Conservation (phyloP, 2,888 invertebrate species). For the Molorchus minor region DNA sequence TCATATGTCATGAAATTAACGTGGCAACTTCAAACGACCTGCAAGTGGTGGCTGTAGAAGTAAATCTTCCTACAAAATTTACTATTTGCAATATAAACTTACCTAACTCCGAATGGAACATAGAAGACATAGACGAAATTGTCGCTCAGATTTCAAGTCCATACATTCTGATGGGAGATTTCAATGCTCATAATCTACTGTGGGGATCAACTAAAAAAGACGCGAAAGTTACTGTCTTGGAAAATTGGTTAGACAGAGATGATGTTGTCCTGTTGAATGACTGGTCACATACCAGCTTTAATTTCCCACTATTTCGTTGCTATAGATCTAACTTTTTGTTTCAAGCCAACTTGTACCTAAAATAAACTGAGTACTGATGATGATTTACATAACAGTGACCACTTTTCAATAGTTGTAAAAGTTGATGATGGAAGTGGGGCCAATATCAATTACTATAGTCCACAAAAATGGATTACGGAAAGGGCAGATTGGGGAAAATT, state of each 20-base stretch:
- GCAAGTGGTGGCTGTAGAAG: neutral
- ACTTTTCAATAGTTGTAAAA: neutral
- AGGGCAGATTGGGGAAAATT: neutral
- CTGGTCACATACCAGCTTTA: too few species aligned
- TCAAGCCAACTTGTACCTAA: too few species aligned
- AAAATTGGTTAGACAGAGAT: too few species aligned
- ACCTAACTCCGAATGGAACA: neutral
- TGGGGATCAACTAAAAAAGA: too few species aligned
- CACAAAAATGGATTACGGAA: neutral
- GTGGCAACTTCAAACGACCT: neutral
- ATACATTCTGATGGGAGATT: neutral
- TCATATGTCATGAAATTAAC: neutral
- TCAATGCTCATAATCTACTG: neutral
- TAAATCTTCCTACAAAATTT: neutral
- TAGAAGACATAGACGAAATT: neutral
- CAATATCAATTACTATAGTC: too few species aligned
- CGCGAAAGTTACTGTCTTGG: too few species aligned
- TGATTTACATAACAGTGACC: conserved; percentile 2
- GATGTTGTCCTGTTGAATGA: too few species aligned
- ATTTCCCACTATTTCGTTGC: too few species aligned
- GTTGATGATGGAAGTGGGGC: neutral
- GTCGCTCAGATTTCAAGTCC: neutral
- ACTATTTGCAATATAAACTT: neutral
- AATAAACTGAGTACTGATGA: too few species aligned
- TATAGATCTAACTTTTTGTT: too few species aligned